Evolutionary conservation across 92 coral and sea anemone genomes (phyloP).

Genomic region (Bergia puertoricense): DNA sequence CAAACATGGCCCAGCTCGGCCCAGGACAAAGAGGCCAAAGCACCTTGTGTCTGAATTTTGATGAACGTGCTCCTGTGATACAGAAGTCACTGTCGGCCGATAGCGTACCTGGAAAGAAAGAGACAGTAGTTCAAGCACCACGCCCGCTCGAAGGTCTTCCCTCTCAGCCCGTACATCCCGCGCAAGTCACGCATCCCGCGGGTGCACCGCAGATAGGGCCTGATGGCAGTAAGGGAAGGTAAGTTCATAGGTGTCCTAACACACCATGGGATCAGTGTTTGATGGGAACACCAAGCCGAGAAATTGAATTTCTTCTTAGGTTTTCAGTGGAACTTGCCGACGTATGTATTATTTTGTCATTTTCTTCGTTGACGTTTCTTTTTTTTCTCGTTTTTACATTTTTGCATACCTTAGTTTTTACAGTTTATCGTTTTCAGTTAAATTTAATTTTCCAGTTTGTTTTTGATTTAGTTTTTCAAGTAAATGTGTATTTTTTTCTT

Average conservation of each 20-base stretch:
- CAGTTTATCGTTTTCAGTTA: no score
- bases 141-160: constrained; percentile 34
- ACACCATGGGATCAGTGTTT: not conserved
- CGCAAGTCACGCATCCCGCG: constrained; percentile 7
- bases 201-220: not conserved
- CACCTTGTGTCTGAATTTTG: constrained; percentile 20
- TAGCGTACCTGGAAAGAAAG: constrained; percentile 17
- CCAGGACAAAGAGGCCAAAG: constrained; percentile 41
- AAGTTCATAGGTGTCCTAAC: not conserved
- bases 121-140: not conserved
- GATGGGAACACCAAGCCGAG: not conserved
- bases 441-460: no score
- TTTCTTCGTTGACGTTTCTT: no score
- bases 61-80: constrained; percentile 27
- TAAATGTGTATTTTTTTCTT: no score
- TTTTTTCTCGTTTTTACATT: no score
- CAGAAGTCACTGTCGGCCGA: constrained; percentile 35
- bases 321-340: no score
- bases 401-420: no score
- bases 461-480: no score
- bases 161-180: constrained; percentile 32
- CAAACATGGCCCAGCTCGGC: constrained; percentile 29
- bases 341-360: no score
- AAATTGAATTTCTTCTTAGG: no score
- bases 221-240: constrained; percentile 30